These are phyloP conservation scores for Strigamia crassipes DNA, from an alignment of 2,888 invertebrate genomes.

Conservation along the genomic window DNA sequence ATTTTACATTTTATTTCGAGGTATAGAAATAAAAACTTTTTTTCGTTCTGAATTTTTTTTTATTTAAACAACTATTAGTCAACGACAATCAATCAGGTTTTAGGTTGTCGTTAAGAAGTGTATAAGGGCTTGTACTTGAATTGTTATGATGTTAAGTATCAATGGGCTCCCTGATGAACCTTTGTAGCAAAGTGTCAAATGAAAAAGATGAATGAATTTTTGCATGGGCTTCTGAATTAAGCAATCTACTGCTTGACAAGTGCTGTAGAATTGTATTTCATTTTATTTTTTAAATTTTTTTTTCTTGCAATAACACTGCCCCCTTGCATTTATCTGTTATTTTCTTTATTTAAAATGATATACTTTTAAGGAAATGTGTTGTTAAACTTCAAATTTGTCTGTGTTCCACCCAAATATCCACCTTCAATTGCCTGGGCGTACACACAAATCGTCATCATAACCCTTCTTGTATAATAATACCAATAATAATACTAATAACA, in stretches of 20 bases:
- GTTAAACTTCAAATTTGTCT: constrained; percentile 4
- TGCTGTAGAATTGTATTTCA: not conserved
- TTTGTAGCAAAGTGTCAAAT: constrained; percentile 44
- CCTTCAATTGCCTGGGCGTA: constrained; percentile 5
- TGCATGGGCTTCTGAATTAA: constrained; percentile 36
- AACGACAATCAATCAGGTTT: not conserved
- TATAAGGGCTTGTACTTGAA: constrained; percentile 32
- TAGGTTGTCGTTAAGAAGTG: constrained; percentile 15
- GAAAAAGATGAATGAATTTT: constrained; percentile 38
- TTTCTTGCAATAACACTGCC: not conserved
- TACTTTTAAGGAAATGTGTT: not conserved
- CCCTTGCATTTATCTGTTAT: constrained; percentile 34
- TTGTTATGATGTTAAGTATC: constrained; percentile 27
- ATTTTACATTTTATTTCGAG: not conserved
- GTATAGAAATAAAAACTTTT: not conserved
- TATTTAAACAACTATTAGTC: not conserved
- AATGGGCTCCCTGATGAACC: constrained; percentile 46
- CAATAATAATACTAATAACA: not conserved
- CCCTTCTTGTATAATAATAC: not conserved
- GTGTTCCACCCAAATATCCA: not conserved
- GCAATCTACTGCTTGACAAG: constrained; percentile 19
- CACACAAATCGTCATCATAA: constrained; percentile 4
- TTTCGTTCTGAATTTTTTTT: not conserved
- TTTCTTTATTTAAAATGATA: not conserved
- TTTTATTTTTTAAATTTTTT: not conserved